Base-by-base conservation (phyloP, 2,797 vertebrate genomes). In the Threskiornis aethiopicus region DNA sequence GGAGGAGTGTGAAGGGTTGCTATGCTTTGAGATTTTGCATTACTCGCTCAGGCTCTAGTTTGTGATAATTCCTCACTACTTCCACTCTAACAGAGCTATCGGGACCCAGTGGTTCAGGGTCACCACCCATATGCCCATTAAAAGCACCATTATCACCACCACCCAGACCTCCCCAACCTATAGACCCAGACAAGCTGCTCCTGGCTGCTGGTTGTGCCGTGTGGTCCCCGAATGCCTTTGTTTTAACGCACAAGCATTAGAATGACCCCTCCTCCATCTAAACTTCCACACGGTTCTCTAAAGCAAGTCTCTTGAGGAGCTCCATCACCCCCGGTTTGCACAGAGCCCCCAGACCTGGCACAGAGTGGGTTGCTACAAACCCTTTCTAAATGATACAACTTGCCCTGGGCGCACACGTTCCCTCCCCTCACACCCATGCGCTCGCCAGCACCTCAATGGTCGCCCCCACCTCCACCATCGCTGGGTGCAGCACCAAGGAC, bases 391-490 rank as follows among this genome's bases (percentile, higher is more conserved):
- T 2, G 2, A 24, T 8, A 31, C 0, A 0, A 15, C n/a, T 49
- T 49, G 31, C 57, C 28, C n/a, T 35, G 18, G 8, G 35, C 2
- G 1, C n/a, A 13, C 11, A 4, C 1, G 0, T 10, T 73, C 35
- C 73, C 35, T 17, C 41, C 28, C 8, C 28, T n/a, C 59, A n/a
- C 21, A 10, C 33, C 24, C 42, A 19, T 0, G 3, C 9, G 42
- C 44, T 84, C 81, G 87, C 29, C 87, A 84, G 65, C 61, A 67
- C 65, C 3, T 0, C 5, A 20, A 5, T 1, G n/a, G 5, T 17
- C 1, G 0, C 65, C 33, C n/a, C 19, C 33, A 44, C 5, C 57
- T 37, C 41, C 37, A 28, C 26, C 41, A 55, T 5, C 0, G 8
- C 73, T 11, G 42, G 19, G 5, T 9, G 57, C 58, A 79, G 57